Evolutionary conservation across 2,888 invertebrate genomes (phyloP), one percentile per base, ranked within the genome.

Genomic region (Bellardia pandia): DNA sequence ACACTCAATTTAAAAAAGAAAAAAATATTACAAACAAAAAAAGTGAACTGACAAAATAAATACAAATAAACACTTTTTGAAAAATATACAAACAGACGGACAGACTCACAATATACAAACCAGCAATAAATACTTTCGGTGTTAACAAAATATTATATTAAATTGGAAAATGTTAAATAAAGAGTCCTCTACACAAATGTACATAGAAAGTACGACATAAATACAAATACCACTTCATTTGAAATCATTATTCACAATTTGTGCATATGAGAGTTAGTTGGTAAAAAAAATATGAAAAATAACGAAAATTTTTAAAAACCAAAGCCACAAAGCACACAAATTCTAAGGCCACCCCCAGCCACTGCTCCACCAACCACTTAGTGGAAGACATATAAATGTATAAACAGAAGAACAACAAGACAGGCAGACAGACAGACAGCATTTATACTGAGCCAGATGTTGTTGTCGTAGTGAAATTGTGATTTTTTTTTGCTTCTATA

Each of bases 221-320:
- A 68, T 56, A 53, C 45, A 74, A 66, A 60, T 69, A 42, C 7
- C 69, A 76, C 60, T 75, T 76, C 69, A 82, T 76, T 42, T 69
- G n/a, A 51, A 82, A 82, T 56, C 58, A 81, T 85, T 71, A 66
- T 81, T 74, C 37, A 58, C 51, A 74, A 56, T 81, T 78, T 78
- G 64, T 77, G 62, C 58, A 69, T 68, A 81, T 58, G 66, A 45
- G 42, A 51, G 62, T 62, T 62, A 56, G 11, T 23, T 30, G 66
- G 45, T 2, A 33, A 33, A 60, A 60, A 60, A 71, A 40, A 23
- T 13, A 33, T 68, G 42, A 40, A n/a, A 13, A 68, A 58, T 33
- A 48, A 48, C 8, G 23, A 3, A 40, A 71, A 68, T 58, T 37
- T 13, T 33, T 7, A 14, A 33, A 53, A 51, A 66, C n/a, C 8